Base-by-base conservation (phyloP, 2,888 invertebrate species). In the Leptopterna dolabrata region DNA sequence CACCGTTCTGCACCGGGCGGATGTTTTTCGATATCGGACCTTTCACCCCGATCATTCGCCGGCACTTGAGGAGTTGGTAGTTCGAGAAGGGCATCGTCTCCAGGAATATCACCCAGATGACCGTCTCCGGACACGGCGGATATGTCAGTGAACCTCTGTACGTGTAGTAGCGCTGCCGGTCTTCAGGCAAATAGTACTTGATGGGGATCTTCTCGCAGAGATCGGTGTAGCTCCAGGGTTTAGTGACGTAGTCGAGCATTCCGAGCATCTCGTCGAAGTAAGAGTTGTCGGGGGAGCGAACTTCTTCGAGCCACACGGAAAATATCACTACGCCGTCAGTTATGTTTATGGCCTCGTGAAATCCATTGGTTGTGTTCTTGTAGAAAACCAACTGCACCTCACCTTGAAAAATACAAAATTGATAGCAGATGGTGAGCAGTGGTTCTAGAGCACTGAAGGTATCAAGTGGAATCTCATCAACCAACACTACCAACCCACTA, bases 191-290 rank as follows among this genome's bases (percentile, higher is more conserved):
- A 16, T 73, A 73, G 73, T 73, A 73, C 19, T 73, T 73, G 36
- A 73, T 16, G 41, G 73, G 73, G 73, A 73, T 41, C 73, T n/a
- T 73, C 19, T 73, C 36, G 73, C 36, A 73, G 4, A 73, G 73
- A 41, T 73, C 30, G 13, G 41, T 41, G 73, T 73, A 73, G 19
- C 73, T 73, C 73, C 73, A 73, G 36, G 73, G 73, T 73, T 73
- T 14, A 1, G 73, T 73, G 30, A 73, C 13, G 73, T 73, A 73
- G 36, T 73, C 73, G n/a, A 73, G 14, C 73, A 73, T 73, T 6
- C 36, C 73, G 16, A 73, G 73, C 36, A 73, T 7, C 19, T 73
- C 73, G 73, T 73, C 73, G 36, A 73, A 73, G 73, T n/a, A 41
- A 16, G 16, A n/a, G 19, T 73, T 73, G 73, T 73, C 73, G 9